Percentiles rank a stretch among this genome's conserved stretches.
Evolutionary conservation across 2,113 vertebrate genomes (phyloP).

Genomic region (Tinamus guttatus): DNA sequence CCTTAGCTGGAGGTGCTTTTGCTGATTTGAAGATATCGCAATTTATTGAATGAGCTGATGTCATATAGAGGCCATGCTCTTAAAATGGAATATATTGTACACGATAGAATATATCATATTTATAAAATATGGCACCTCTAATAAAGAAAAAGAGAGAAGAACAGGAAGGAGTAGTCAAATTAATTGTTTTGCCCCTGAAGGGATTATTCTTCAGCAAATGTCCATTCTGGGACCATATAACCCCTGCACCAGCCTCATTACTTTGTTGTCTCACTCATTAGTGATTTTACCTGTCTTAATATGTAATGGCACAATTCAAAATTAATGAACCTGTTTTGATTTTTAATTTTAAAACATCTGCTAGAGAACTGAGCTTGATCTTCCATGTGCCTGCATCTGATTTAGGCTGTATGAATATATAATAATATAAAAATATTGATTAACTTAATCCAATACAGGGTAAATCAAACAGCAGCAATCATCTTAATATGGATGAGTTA

Average conservation of each 20-base stretch:
- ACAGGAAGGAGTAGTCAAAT: not conserved
- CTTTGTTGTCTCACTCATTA: not conserved
- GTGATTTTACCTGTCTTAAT: not conserved
- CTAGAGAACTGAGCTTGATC: not conserved
- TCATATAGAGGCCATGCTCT: no score
- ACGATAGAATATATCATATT: no score
- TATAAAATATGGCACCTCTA: not conserved
- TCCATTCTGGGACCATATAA: not conserved
- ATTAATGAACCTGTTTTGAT: not conserved
- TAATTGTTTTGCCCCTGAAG: not conserved
- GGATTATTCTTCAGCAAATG: not conserved
- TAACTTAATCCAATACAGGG: not conserved
- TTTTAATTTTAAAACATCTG: not conserved
- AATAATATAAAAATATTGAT: not conserved
- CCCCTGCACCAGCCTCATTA: not conserved
- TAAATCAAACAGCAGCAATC: not conserved
- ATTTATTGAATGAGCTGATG: no score
- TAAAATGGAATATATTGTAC: not conserved
- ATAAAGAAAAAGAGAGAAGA: not conserved
- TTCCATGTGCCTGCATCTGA: not conserved
- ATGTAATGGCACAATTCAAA: not conserved
- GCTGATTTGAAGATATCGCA: not conserved
- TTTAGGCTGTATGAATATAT: not conserved
- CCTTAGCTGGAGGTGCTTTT: not conserved
- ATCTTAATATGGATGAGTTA: not conserved